phyloP scores from a whole-genome alignment of 2,797 vertebrate genomes.

The Urocyon cinereoargenteus region DNA sequence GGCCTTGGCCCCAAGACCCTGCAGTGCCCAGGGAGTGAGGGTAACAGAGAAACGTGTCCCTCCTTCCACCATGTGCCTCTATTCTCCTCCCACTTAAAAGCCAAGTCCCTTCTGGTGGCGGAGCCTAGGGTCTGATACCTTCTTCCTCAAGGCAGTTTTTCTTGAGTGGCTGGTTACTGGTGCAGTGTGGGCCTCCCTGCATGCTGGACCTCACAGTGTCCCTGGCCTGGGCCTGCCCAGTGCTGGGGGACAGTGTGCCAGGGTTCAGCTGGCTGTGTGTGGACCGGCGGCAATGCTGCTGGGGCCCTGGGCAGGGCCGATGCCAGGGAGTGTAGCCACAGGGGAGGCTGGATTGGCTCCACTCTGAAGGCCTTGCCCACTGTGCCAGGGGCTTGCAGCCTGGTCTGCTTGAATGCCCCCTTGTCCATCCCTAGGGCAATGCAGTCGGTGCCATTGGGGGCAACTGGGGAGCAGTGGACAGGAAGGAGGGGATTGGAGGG shows the following conservation, averaged over 20 bases:
- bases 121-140: background rate
- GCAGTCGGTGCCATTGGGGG: rapidly evolving
- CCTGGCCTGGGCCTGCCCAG: background rate
- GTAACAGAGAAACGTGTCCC: rapidly evolving
- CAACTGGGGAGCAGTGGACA: background rate
- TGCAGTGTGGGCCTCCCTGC: background rate
- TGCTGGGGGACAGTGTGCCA: background rate
- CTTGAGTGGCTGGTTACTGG: background rate
- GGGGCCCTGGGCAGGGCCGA: background rate
- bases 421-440: background rate
- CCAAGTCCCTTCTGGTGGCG: background rate
- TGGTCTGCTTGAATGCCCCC: background rate
- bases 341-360: background rate
- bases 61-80: background rate
- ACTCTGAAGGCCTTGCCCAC: background rate
- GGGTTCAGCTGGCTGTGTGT: background rate
- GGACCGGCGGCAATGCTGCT: background rate
- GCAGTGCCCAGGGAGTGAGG: rapidly evolving
- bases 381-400: background rate
- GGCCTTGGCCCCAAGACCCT: background rate
- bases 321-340: rapidly evolving
- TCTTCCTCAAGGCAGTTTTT: background rate
- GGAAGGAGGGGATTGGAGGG: background rate
- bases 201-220: background rate
- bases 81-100: background rate